Base-by-base conservation (phyloP, 1,140 invertebrate genomes). In the Platorchestia sp. region DNA sequence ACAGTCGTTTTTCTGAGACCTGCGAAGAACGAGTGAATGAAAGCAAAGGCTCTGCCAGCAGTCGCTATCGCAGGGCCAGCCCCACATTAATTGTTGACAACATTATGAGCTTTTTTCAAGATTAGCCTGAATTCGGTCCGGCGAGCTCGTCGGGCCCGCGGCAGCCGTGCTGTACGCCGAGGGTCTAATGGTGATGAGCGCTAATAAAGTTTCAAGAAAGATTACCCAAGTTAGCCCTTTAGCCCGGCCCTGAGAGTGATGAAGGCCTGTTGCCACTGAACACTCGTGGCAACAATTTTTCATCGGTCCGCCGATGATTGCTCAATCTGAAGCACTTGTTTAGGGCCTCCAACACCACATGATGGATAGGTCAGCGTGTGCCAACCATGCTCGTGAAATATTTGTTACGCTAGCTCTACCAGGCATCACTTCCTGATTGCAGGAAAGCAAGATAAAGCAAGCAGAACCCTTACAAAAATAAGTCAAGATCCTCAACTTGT, bases 121-220 rank as follows among this genome's bases (percentile, higher is more conserved):
- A 89, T 89, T 89, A 89, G 87, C 41, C 7, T 19, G 41, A 89
- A 89, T 14, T 42, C 41, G n/a, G 43, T 41, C 87, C n/a, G 87
- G 27, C 36, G 5, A 44, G 87, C 87, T 42, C 87, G 41, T 41
- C 41, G 59, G 87, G 43, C 36, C 43, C 87, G 91, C 6, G 44
- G 91, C 91, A 16, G 89, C 89, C 7, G 3, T 22, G 41, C 43
- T 45, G 3, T 44, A 44, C 91, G 45, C 43, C 91, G 87, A 45
- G 43, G 43, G 41, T 93, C 91, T 93, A 93, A 93, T 93, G 91
- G 91, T 93, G 91, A 93, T 93, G 91, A 93, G 91, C 91, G 44
- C 45, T 93, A 93, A 93, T 93, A 93, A 93, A 93, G 43, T 93
- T 93, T 93, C 91, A 93, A 93, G 91, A 93, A 93, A 93, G 91